Percentiles rank a stretch among this genome's conserved stretches.
Conservation (phyloP, 2,888 invertebrate species). For the Oxycera nigricornis region DNA sequence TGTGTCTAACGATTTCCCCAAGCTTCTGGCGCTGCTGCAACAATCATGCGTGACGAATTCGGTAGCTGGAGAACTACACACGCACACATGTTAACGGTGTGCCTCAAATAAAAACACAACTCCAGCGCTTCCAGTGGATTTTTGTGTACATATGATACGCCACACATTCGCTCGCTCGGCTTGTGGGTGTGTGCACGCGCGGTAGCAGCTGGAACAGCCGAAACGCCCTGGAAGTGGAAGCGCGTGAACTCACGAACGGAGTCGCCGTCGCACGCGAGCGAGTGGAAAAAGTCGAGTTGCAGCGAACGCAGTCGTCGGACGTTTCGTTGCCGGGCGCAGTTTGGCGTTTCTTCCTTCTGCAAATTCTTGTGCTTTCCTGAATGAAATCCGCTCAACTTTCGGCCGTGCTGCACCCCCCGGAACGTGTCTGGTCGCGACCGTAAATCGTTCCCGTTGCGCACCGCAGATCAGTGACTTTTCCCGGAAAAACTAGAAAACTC, state of each 20-base stretch:
- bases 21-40: background rate
- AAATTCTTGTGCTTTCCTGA: conserved; percentile 2
- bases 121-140: background rate
- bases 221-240: conserved; percentile 4
- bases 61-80: background rate
- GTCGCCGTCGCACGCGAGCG: background rate
- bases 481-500: background rate
- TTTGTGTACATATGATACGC: background rate
- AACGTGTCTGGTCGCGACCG: background rate
- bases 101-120: background rate
- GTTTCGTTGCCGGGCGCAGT: conserved; percentile 9
- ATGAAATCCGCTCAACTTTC: background rate
- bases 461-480: too few species aligned
- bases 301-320: conserved; percentile 30
- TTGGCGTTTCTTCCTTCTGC: background rate
- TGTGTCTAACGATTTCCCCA: background rate
- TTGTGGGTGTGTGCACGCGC: background rate
- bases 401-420: background rate
- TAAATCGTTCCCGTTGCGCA: too few species aligned
- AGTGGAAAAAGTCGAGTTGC: conserved; percentile 25
- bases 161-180: background rate
- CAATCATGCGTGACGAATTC: background rate
- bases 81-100: background rate
- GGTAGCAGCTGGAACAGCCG: background rate
- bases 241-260: background rate